Base-by-base conservation (phyloP, 2,888 invertebrate genomes). In the Sarcophaga caerulescens region DNA sequence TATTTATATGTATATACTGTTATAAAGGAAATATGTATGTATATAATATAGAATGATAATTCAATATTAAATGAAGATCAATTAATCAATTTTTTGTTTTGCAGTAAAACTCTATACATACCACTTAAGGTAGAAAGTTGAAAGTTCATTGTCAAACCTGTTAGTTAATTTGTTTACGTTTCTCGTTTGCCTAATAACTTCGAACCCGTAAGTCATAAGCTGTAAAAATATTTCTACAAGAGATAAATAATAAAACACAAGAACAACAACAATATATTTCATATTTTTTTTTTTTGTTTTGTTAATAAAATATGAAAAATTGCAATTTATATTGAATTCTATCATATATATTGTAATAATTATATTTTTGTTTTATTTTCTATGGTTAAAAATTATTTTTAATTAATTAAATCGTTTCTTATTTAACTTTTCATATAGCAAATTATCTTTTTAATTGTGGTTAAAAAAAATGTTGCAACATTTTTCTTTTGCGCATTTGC, bases 401-500 rank as follows among this genome's bases (percentile, higher is more conserved):
- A 77, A 52, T 80, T 79, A 44, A 80, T 76, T 84, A 60, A 68
- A 68, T 82, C 73, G 21, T 68, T 70, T 70, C 23, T 66, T 52
- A 65, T 74, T 75, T 70, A 14, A 62, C 21, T 59, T 71, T 44
- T 57, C 35, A 73, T 79, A 74, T 69, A 69, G 62, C 74, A 60
- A 35, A 35, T 62, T 35, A 21, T 52, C 63, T 14, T 74, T 62
- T 63, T 44, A 68, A 76, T 35, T 73, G 35, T 35, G 52, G 59
- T 59, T 74, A 47, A 52, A 70, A 79, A 89, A 89, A 88, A 88
- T 89, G 87, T 88, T 88, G 89, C 89, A 89, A 89, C 88, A 89
- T 85, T 87, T 88, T 82, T 79, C 57, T 81, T 69, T 62, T 21
- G 25, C 45, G 65, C 21, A 35, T 66, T 52, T 62, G 25, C 74